Base-by-base conservation (phyloP, 2,888 invertebrate genomes). In the Polydrusus tereticollis region DNA sequence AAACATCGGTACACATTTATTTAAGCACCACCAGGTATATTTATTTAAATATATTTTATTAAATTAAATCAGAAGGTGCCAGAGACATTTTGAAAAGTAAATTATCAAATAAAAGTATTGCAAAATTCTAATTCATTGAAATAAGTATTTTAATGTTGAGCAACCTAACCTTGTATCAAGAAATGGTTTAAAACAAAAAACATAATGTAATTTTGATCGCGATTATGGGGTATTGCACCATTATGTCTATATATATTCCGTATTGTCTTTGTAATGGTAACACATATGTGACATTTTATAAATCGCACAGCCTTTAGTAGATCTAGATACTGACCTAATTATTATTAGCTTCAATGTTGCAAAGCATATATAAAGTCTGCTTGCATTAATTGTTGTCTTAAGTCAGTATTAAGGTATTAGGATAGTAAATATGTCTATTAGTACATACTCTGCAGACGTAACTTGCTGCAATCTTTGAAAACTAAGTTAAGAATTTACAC, bases 241-340 rank as follows among this genome's bases (percentile, higher is more conserved):
- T 21, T 20, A 47, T 47, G 23, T 47, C 47, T 47, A 23, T n/a
- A 47, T 47, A n/a, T 23, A 23, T 47, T 29, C 16, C 23, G 41
- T 58, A 58, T 58, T 58, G 21, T 58, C 36, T 58, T 58, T 41
- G 58, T 38, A 58, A 58, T 21, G 38, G 36, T 38, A 23, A 47
- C 21, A 45, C 45, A 47, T 23, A 58, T 38, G 38, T 58, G 58
- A 58, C 41, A 58, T 58, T 58, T 58, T 58, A 33, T 58, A 58
- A 38, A 36, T 38, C n/a, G 29, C 8, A 20, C 41, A 41, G 38
- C 2, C 10, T 21, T 20, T 7, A 20, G 14, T 21, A 41, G 47
- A 23, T 10, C 12, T 26, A 58, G 8, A 26, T 38, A 38, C 20
- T 58, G 58, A 58, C 36, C 36, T 36, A 36, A 36, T 36, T 36